phyloP scores from a whole-genome alignment of 2,888 invertebrate species.

The Drosophila siamana region DNA sequence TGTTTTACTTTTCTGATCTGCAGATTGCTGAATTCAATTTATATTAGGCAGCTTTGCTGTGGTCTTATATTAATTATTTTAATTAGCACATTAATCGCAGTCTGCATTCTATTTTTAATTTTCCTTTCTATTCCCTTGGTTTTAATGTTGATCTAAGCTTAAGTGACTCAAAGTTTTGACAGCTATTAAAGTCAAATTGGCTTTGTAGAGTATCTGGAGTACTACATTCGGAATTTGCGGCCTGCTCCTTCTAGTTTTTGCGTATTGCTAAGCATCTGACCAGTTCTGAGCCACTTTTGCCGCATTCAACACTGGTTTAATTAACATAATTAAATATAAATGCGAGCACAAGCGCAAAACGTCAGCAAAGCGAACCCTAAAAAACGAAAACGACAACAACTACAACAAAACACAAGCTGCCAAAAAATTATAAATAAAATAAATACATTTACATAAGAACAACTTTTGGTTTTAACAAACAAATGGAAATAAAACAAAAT shows the following conservation, averaged over 20 bases:
- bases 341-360: constrained; percentile 58
- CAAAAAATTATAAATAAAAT: constrained; percentile 29
- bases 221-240: neutral
- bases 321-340: constrained; percentile 78
- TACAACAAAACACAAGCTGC: constrained; percentile 1
- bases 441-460: constrained; percentile 72
- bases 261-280: constrained; percentile 21
- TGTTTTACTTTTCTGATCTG: neutral
- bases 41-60: neutral
- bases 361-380: constrained; percentile 17
- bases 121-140: neutral
- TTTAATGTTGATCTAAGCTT: neutral
- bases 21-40: no score
- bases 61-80: no score
- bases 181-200: no score
- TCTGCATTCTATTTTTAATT: neutral
- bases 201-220: neutral
- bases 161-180: neutral
- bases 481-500: constrained; percentile 11
- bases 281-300: constrained; percentile 39
- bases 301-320: constrained; percentile 45
- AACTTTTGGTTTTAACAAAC: constrained; percentile 68
- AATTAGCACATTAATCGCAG: no score
- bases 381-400: no score
- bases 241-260: constrained; percentile 1